Conservation (phyloP, 2,797 vertebrate genomes). For the Eptatretus atami region DNA sequence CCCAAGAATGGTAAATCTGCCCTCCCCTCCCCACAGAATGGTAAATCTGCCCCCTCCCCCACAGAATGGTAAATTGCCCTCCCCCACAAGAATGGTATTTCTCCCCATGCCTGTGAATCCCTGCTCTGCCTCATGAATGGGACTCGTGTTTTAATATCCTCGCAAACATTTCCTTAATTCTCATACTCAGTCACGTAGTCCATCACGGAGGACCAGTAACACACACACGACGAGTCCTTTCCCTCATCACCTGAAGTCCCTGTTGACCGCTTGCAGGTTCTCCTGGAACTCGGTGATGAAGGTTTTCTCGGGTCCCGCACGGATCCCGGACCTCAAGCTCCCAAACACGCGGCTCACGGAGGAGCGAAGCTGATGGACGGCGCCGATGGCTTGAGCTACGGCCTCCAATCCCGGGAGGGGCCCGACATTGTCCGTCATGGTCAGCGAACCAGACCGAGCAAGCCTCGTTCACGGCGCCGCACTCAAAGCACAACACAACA, state of each 20-base stretch:
- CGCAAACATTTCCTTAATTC: too few species aligned
- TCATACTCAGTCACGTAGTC: too few species aligned
- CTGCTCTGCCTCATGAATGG: too few species aligned
- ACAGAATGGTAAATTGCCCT: too few species aligned
- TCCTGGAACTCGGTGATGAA: slow-evolving; percentile 69
- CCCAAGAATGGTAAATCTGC: too few species aligned
- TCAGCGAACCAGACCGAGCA: slow-evolving; percentile 1
- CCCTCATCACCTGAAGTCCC: slow-evolving; percentile 39
- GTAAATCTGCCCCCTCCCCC: too few species aligned
- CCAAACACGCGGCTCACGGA: slow-evolving; percentile 77
- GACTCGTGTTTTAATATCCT: too few species aligned
- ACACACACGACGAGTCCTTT: too few species aligned
- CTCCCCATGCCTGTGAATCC: too few species aligned
- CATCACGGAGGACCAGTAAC: too few species aligned
- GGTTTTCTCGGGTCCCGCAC: slow-evolving; percentile 47
- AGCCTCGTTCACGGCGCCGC: background rate
- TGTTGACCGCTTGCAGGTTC: slow-evolving; percentile 61
- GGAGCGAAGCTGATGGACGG: slow-evolving; percentile 72
- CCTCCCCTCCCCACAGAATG: too few species aligned
- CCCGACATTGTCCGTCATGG: slow-evolving; percentile 49
- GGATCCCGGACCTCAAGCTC: slow-evolving; percentile 73
- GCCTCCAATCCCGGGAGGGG: slow-evolving; percentile 74
- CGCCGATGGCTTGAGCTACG: slow-evolving; percentile 59
- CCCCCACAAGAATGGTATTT: too few species aligned
- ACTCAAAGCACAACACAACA: background rate